A percentile compares a stretch with the other conserved stretches of the same genome.
Evolutionary conservation across 23 tunicate species (phyloP).

Genomic region (Aplidium turbinatum): DNA sequence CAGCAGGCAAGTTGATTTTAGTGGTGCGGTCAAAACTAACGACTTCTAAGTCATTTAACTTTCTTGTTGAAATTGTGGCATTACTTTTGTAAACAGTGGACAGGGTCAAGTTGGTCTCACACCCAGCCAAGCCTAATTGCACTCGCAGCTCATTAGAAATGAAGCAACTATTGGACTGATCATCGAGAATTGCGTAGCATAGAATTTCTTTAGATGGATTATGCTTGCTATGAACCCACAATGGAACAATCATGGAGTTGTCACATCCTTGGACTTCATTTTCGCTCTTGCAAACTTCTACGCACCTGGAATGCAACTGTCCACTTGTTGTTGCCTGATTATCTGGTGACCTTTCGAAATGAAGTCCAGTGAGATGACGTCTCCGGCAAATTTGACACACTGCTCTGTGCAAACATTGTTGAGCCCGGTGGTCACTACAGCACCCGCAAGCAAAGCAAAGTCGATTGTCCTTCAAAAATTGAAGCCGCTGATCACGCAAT

Average conservation of each 20-base stretch:
- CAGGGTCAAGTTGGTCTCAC: constrained; percentile 3
- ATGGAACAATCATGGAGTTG: constrained; percentile 23
- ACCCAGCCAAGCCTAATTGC: background rate
- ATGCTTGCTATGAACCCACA: constrained; percentile 9
- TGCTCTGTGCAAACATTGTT: too few relatives aligned
- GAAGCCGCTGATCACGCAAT: too few relatives aligned
- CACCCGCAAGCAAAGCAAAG: too few relatives aligned
- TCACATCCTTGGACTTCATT: background rate
- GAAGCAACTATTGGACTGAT: constrained; percentile 17
- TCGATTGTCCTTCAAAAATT: too few relatives aligned
- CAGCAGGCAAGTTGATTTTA: constrained; percentile 6
- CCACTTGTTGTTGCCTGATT: too few relatives aligned
- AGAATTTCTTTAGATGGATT: constrained; percentile 9
- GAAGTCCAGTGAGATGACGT: constrained; percentile 2
- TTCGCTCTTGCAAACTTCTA: background rate
- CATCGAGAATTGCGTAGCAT: constrained; percentile 21
- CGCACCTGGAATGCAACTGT: background rate
- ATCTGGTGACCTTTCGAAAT: background rate
- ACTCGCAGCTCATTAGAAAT: constrained; percentile 12
- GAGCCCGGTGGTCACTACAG: too few relatives aligned
- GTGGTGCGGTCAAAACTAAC: constrained; percentile 8
- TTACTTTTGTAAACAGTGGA: constrained; percentile 17
- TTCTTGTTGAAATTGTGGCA: background rate
- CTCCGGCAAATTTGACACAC: constrained; percentile 6
- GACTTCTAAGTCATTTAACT: constrained; percentile 2